Evolutionary conservation across 2,113 vertebrate species (phyloP).

Genomic region (Heteronetta atricapilla): DNA sequence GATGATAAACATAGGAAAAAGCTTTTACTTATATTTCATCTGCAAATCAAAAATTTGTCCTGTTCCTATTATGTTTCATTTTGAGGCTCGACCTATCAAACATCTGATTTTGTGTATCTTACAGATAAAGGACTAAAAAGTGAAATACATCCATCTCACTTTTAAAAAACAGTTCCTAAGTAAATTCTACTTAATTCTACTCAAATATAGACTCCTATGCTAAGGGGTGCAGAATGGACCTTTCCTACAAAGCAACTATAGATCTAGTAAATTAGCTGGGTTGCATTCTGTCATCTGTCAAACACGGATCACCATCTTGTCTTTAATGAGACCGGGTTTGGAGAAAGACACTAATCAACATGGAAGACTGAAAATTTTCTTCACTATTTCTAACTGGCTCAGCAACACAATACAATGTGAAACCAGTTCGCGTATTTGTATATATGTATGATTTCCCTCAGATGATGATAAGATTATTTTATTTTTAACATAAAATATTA

Average conservation of each 20-base stretch:
- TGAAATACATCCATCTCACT: background rate
- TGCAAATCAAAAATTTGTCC: constrained; percentile 47
- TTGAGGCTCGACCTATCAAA: constrained; percentile 7
- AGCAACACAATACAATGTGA: background rate
- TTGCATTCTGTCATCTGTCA: constrained; percentile 19
- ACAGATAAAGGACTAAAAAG: background rate
- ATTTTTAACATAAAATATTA: constrained; percentile 23
- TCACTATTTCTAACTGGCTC: constrained; percentile 47
- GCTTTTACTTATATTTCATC: constrained; percentile 41
- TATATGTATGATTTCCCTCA: constrained; percentile 27
- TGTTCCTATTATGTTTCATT: constrained; percentile 32
- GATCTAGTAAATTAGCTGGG: constrained; percentile 36
- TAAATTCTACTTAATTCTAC: background rate
- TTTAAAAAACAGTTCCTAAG: background rate
- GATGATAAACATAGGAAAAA: background rate
- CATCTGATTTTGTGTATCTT: background rate
- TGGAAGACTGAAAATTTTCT: constrained; percentile 24
- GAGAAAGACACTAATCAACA: constrained; percentile 1
- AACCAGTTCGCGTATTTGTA: background rate
- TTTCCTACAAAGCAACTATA: constrained; percentile 39
- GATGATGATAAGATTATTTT: constrained; percentile 24
- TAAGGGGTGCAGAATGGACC: background rate
- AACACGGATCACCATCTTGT: background rate
- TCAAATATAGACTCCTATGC: background rate
- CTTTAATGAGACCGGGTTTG: background rate